Base-by-base conservation (phyloP, 2,797 vertebrate species). In the Botia kubotai region DNA sequence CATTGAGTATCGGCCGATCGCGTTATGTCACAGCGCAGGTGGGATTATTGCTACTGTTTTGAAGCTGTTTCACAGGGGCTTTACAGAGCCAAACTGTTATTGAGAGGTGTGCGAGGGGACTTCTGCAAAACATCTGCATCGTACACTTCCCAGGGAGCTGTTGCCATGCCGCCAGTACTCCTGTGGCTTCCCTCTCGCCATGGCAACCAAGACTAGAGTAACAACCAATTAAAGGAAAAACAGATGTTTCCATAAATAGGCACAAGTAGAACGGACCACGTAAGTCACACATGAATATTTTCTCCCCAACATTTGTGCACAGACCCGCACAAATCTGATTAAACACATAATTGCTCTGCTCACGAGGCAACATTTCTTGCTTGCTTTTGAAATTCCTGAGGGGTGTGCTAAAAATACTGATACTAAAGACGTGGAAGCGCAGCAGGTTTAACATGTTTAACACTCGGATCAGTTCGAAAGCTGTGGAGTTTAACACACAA, bases 151-250 rank as follows among this genome's bases (percentile, higher is more conserved):
- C 66, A 65, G 48, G 78, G 87, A 88, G 90, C 80, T n/a, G 82
- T 92, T 90, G 19, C 87, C 88, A 89, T 88, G 85, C 87, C 68
- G n/a, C 91, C 52, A 3, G 53, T 43, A 74, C 88, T 82, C 81
- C 77, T 81, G 86, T 86, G 87, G 76, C 87, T 83, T 82, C 68
- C 26, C 76, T 75, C 71, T 90, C 88, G 68, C 89, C 83, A 89
- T 87, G 76, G 89, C 86, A 90, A 92, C 91, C 33, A 68, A 72
- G 80, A 75, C 72, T 77, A 82, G 57, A 78, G 81, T 33, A 83
- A 84, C 82, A 80, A 77, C 72, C 76, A 83, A 80, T 84, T 81
- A 76, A 62, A 77, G 66, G 83, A 87, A 67, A 67, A 86, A 90
- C 87, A 89, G 86, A 80, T 85, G 85, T 80, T 52, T 66, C 77